Percentiles rank a stretch among this genome's conserved stretches.
These are phyloP conservation scores for Virgularia gustaviana DNA, from an alignment of 92 coral and sea anemone species.

Conservation along the genomic window DNA sequence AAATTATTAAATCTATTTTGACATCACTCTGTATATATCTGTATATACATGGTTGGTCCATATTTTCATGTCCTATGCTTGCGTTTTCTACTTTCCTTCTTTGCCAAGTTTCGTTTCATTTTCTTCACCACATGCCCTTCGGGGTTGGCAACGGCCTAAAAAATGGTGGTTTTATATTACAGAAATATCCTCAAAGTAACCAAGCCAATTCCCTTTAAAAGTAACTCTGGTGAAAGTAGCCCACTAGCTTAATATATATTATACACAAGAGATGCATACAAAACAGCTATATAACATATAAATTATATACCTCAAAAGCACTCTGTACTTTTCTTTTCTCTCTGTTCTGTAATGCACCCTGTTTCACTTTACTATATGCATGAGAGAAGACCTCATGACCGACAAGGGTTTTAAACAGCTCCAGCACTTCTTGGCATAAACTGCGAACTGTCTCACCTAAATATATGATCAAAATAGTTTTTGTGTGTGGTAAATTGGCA, in stretches of 20 bases:
- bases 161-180: no score
- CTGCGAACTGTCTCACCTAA: conserved; percentile 47
- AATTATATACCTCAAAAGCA: conserved; percentile 84
- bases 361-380: conserved; percentile 72
- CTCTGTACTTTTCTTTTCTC: conserved; percentile 69
- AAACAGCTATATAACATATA: no score
- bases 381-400: conserved; percentile 75
- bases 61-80: conserved; percentile 65
- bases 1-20: background rate
- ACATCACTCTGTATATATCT: background rate
- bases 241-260: no score
- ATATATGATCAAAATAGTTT: conserved; percentile 55
- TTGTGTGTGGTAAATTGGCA: no score
- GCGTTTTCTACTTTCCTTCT: conserved; percentile 76
- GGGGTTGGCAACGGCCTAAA: conserved; percentile 89
- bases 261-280: background rate
- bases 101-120: conserved; percentile 77
- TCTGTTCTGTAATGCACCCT: conserved; percentile 59
- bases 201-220: background rate
- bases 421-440: conserved; percentile 81
- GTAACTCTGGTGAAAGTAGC: no score
- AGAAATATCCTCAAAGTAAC: background rate
- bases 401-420: conserved; percentile 74
- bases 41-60: background rate
- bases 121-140: conserved; percentile 70